Base-by-base conservation (phyloP, 1,140 invertebrate species). In the Trachymyrmex septentrionalis region DNA sequence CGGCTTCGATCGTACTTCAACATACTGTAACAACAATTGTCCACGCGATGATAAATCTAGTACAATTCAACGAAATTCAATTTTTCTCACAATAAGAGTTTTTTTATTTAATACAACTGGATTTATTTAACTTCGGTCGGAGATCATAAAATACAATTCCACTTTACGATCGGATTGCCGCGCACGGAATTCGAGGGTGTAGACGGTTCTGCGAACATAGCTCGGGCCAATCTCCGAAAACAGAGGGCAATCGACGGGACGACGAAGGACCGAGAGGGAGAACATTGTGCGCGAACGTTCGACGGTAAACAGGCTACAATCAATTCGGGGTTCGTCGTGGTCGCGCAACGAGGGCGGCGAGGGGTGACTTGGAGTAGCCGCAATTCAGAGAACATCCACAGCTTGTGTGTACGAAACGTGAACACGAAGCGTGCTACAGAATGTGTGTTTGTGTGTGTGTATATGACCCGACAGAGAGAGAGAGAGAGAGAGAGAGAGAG, bases 271-370 rank as follows among this genome's bases (percentile, higher is more conserved):
- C 81, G 80, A 82, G 78, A 78, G 76, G 71, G 34, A 59, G 84
- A 75, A 86, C 86, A 92, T 89, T 92, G 89, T 88, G 89, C 86
- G 85, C 66, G 85, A 88, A 89, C 85, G 86, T 88, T 84, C 86
- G 76, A 92, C 90, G 87, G 90, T 92, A 93, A 93, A 94, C 89
- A 92, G 81, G 80, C 86, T 91, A 89, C 92, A 93, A 94, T 94
- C 92, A 93, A 93, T 93, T 94, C 90, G 91, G 75, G 91, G 89
- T 91, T 88, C 90, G 91, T 91, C 87, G 90, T 91, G 90, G 90
- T 89, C 86, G 87, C 89, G 87, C 89, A 85, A 86, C 89, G 89
- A 82, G 76, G 67, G 55, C 19, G 67, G 67, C 34, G 27, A 80
- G 89, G 88, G 82, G 67, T 86, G 88, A 92, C 91, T 89, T 91